These are phyloP conservation scores for Acleris laterana DNA, from an alignment of 2,888 invertebrate genomes.

Conservation along the genomic window DNA sequence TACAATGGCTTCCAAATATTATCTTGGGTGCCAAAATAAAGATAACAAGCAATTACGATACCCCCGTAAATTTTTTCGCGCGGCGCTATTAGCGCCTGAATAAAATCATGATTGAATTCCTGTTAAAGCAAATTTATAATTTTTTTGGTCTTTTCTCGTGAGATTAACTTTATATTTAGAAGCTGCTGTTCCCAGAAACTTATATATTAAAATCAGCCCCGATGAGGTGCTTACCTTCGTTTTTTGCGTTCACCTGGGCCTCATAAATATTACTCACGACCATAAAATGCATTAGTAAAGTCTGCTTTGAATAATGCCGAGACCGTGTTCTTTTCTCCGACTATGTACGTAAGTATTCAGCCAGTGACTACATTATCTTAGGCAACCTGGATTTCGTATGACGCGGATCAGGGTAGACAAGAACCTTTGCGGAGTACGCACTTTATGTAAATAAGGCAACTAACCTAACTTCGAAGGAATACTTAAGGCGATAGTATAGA, in stretches of 20 bases:
- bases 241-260: conserved; percentile 71
- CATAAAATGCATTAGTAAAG: conserved; percentile 80
- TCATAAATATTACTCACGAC: conserved; percentile 74
- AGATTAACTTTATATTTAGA: conserved; percentile 23
- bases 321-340: conserved; percentile 53
- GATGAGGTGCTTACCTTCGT: conserved; percentile 65
- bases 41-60: conserved; percentile 77
- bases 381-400: not conserved
- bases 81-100: conserved; percentile 9
- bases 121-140: not conserved
- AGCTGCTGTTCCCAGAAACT: conserved; percentile 43
- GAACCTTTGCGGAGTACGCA: no score
- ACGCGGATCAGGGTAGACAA: not conserved
- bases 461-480: no score
- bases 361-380: conserved; percentile 5
- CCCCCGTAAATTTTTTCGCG: conserved; percentile 43
- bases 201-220: conserved; percentile 61
- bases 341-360: conserved; percentile 29
- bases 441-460: no score
- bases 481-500: no score
- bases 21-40: conserved; percentile 77
- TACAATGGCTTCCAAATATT: conserved; percentile 76
- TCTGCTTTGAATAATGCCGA: conserved; percentile 73
- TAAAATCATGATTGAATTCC: conserved; percentile 14
- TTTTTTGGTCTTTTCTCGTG: not conserved